Conservation (phyloP, 1,140 invertebrate genomes). For the Mycetomoellerius zeteki region DNA sequence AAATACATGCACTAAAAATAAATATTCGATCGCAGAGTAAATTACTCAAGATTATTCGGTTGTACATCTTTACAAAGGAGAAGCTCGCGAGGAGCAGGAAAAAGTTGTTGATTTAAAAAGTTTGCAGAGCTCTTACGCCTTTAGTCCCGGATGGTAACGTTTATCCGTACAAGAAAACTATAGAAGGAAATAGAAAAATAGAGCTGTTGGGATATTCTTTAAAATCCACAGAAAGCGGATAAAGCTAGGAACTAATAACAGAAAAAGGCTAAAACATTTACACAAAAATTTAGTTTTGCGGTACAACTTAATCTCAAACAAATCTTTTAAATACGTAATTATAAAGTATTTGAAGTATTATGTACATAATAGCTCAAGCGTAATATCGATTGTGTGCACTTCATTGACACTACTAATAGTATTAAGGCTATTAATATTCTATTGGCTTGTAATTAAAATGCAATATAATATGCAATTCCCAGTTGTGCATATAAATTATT, state of each 20-base stretch:
- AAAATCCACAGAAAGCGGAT: conserved; percentile 47
- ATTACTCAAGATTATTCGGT: conserved; percentile 67
- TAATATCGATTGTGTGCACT: conserved; percentile 20
- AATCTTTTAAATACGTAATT: conserved; percentile 17
- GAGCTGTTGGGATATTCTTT: conserved; percentile 38
- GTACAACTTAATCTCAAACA: conserved; percentile 21
- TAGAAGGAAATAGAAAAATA: conserved; percentile 60
- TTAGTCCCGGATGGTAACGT: conserved; percentile 60
- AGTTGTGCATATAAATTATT: conserved; percentile 39
- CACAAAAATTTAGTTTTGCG: background rate
- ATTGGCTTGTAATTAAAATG: conserved; percentile 45
- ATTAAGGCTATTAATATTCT: conserved; percentile 51
- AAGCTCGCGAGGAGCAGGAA: conserved; percentile 26
- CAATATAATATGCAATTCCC: conserved; percentile 45
- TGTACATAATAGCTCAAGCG: conserved; percentile 19
- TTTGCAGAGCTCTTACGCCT: conserved; percentile 72
- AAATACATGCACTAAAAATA: conserved; percentile 73
- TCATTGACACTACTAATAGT: conserved; percentile 45
- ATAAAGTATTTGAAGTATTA: background rate
- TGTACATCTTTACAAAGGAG: conserved; percentile 32
- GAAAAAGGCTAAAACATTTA: background rate
- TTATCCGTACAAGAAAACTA: conserved; percentile 77
- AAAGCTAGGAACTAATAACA: conserved; percentile 2
- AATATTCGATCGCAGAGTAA: conserved; percentile 67
- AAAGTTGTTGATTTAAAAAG: conserved; percentile 78